Conservation (phyloP, 2,113 vertebrate genomes). For the Gambusia holbrooki region DNA sequence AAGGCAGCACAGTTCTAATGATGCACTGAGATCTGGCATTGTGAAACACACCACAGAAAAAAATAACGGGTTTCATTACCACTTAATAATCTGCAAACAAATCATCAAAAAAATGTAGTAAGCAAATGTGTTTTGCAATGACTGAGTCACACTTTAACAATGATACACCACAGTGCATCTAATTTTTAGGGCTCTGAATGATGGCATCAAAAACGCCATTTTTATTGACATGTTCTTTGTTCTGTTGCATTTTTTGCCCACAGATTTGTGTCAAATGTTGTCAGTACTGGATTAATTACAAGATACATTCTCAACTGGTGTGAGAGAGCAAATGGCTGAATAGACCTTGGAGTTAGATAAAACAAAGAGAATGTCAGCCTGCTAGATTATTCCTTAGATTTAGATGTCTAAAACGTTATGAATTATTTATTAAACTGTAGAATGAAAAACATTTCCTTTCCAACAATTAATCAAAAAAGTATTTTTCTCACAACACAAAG, state of each 20-base stretch:
- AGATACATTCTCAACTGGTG: neutral
- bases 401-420: neutral
- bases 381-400: neutral
- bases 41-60: neutral
- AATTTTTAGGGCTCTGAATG: neutral
- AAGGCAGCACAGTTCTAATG: neutral
- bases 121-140: slow-evolving; percentile 35
- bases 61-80: neutral
- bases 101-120: neutral
- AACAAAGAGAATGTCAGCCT: neutral
- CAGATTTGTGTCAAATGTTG: neutral
- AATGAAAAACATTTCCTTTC: no score
- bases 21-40: neutral
- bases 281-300: neutral
- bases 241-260: neutral
- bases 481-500: no score
- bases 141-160: slow-evolving; percentile 37
- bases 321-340: neutral
- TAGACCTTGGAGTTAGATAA: no score
- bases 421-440: neutral
- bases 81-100: slow-evolving; percentile 5
- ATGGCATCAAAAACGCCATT: slow-evolving; percentile 1
- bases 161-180: slow-evolving; percentile 19
- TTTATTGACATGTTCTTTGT: neutral
- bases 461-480: neutral